Evolutionary conservation across 2,113 vertebrate genomes (phyloP).

Genomic region (Elaphurus davidianus): DNA sequence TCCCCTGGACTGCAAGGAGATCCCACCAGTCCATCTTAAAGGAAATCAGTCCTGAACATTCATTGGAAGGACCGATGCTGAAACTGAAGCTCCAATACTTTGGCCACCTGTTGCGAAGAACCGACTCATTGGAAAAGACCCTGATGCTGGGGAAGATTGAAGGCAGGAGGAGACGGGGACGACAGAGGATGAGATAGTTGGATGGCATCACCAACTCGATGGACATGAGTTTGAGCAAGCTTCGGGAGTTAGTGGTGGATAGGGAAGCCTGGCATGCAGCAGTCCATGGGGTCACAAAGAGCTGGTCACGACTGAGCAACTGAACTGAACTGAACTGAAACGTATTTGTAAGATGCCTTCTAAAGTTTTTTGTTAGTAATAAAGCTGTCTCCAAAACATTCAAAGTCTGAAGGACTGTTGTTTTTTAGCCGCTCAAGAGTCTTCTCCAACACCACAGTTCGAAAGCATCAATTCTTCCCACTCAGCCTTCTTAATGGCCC

Average conservation of each 20-base stretch:
- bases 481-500: neutral
- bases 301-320: neutral
- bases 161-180: fast-evolving
- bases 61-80: neutral
- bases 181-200: neutral
- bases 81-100: neutral
- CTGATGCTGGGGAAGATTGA: neutral
- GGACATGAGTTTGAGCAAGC: neutral
- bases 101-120: neutral
- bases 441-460: neutral
- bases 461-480: neutral
- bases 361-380: conserved; percentile 17
- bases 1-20: neutral
- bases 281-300: neutral
- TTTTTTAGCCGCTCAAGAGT: neutral
- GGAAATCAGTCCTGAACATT: neutral
- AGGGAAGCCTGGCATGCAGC: neutral
- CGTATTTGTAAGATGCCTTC: neutral
- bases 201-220: neutral
- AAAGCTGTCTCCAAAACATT: neutral
- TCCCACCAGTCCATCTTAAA: neutral
- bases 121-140: neutral
- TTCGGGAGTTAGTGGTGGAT: neutral
- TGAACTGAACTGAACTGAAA: neutral
- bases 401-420: neutral